phyloP scores from a whole-genome alignment of 2,113 vertebrate genomes.

The Sturnus vulgaris region DNA sequence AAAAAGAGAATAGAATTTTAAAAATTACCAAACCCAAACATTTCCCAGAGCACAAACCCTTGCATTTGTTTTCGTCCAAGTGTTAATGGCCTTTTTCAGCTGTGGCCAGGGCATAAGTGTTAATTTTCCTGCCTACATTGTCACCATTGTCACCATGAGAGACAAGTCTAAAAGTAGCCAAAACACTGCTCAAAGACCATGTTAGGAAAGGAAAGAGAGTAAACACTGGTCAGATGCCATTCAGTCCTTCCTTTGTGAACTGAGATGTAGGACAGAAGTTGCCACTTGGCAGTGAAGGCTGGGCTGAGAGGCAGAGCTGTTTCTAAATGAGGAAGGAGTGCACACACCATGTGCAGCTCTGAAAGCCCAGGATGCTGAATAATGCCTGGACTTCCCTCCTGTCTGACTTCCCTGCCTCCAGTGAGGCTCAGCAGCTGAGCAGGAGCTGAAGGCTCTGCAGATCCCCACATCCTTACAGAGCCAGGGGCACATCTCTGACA shows the following conservation, averaged over 20 bases:
- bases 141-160: conserved; percentile 24
- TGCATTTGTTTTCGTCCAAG: conserved; percentile 32
- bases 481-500: rapidly evolving
- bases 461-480: not conserved
- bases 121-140: conserved; percentile 35
- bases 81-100: conserved; percentile 60
- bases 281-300: not conserved
- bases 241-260: conserved; percentile 12
- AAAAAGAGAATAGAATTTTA: not conserved
- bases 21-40: not conserved
- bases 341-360: not conserved
- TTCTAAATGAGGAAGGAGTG: conserved; percentile 19
- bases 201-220: conserved; percentile 23
- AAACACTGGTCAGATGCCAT: conserved; percentile 45
- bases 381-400: not conserved
- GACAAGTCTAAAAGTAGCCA: conserved; percentile 43
- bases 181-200: conserved; percentile 27
- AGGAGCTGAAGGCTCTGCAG: not conserved
- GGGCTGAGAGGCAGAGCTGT: conserved; percentile 5
- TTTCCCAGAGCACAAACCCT: conserved; percentile 45
- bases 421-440: not conserved
- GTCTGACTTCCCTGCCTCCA: not conserved
- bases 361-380: not conserved
- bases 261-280: not conserved
- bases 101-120: not conserved